A percentile compares a stretch with the other conserved stretches of the same genome.
These are phyloP conservation scores for Chaetodon auriga DNA, from an alignment of 2,113 vertebrate species.

Conservation along the genomic window DNA sequence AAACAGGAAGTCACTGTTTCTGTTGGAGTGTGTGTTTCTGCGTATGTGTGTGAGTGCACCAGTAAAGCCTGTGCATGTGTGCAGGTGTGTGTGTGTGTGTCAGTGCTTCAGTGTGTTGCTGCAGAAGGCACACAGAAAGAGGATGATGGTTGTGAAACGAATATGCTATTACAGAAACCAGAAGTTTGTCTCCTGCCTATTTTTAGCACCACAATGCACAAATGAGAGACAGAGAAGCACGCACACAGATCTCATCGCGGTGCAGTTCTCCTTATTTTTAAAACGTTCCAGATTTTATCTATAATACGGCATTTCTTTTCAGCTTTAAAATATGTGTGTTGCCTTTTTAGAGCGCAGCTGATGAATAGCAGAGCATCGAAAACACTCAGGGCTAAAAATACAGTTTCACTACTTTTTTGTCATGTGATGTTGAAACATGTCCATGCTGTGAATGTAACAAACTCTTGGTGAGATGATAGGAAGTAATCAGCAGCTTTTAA, in stretches of 20 bases:
- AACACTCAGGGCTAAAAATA: slow-evolving; percentile 29
- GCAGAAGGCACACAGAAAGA: slow-evolving; percentile 73
- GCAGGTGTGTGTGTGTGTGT: slow-evolving; percentile 38
- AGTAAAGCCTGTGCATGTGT: slow-evolving; percentile 20
- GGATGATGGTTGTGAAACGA: slow-evolving; percentile 80
- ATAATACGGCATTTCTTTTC: neutral
- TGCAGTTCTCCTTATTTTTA: slow-evolving; percentile 33
- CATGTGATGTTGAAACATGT: slow-evolving; percentile 7
- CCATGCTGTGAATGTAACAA: neutral
- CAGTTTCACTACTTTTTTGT: neutral
- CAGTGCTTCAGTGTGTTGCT: slow-evolving; percentile 45
- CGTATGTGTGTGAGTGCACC: slow-evolving; percentile 7
- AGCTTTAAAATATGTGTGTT: neutral
- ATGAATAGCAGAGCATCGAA: neutral
- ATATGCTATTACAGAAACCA: slow-evolving; percentile 81
- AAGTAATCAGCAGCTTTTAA: slow-evolving; percentile 37
- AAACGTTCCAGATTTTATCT: slow-evolving; percentile 39
- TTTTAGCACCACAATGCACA: slow-evolving; percentile 68
- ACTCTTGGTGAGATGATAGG: slow-evolving; percentile 25
- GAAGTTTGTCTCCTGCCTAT: slow-evolving; percentile 80
- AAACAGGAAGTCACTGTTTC: slow-evolving; percentile 82
- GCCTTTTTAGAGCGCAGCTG: slow-evolving; percentile 6
- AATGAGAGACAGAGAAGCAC: slow-evolving; percentile 57
- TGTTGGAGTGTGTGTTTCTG: slow-evolving; percentile 45
- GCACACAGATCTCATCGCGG: slow-evolving; percentile 58